Evolutionary conservation across 37 sponge, comb jelly and placozoan species (phyloP), one percentile per base, ranked within the genome.

Genomic region (Cladorhizidae sp.): DNA sequence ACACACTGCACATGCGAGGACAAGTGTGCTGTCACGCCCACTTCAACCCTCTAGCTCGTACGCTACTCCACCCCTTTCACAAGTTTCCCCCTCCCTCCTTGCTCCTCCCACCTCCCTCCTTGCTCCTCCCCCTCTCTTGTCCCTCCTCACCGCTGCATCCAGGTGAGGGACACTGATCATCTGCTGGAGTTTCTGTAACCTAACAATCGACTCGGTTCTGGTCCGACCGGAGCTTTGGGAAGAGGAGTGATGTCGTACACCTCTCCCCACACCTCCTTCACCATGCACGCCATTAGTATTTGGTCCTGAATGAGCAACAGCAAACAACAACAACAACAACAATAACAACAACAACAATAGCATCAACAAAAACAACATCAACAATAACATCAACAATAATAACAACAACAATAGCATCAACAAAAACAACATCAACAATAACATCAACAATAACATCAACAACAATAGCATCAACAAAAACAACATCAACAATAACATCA

Each of bases 151-250:
- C 49, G 8, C 5, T 5, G 8, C 49, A 45, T 45, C 9, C 6
- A 83, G 75, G 21, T 39, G 67, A 26, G 84, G 84, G 26, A 67
- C 75, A 26, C 40, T 75, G 67, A 28, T 57, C 57, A 32, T 42
- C 57, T 67, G 69, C 56, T 83, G 84, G 23, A 83, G 42, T 68
- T 52, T 65, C 57, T 76, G 84, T 26, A 83, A 70, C 68, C 38
- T 32, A 40, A 21, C 11, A 11, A 75, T 67, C 0, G 84, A 83
- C 57, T 75, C 84, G 0, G 6, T 56, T 15, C 84, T 67, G 3
- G 28, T 55, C 1, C 64, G 29, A 18, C 43, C 23, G 11, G 7
- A 23, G 14, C 39, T 26, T n/a, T n/a, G n/a, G 29, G 68, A 29
- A 1, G 68, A 45, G 50, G 67, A 67, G 2, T n/a, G 31, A 15